Evolutionary conservation across 2,797 vertebrate genomes (phyloP), one percentile per base, ranked within the genome.

Genomic region (Acanthiza pusilla): DNA sequence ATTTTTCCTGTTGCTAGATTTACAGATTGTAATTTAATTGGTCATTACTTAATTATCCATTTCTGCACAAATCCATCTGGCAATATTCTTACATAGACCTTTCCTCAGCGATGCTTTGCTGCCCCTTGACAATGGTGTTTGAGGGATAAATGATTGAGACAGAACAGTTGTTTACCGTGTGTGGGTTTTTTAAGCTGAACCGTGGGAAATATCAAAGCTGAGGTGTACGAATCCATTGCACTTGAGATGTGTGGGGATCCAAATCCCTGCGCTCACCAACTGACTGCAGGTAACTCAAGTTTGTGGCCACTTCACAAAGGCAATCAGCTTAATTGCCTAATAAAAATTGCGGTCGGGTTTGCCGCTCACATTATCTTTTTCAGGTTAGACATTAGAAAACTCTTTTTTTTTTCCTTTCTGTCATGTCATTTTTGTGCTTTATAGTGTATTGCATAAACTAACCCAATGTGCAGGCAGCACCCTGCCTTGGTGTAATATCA

Each of bases 11-110:
- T 72, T 84, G 66, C 67, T 74, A 80, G 57, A 88, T 82, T 94
- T 97, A 89, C 70, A 95, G 92, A 91, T 61, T 80, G 67, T 89
- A 80, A 88, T 94, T 96, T 95, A 96, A 96, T 94, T 96, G 95
- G 72, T 82, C 93, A 90, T 97, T 96, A 96, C 95, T 96, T 96
- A 97, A 97, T 96, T 92, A 96, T 85, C 82, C 84, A 66, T 92
- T 96, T 94, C 93, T 96, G 45, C 93, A 73, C 48, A 95, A 47
- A 74, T 93, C 88, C 94, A 77, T 95, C 92, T 93, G 94, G 71
- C 89, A 96, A 83, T 78, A 87, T 76, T 90, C 89, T 88, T 91
- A 65, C 12, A 38, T 7, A 95, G 55, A 89, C 68, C 94, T 81
- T 80, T 93, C 83, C 57, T 81, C 90, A 78, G 81, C 53, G 75